Conservation (phyloP, 2,888 invertebrate species). For the Aleiodes leptofemur region DNA sequence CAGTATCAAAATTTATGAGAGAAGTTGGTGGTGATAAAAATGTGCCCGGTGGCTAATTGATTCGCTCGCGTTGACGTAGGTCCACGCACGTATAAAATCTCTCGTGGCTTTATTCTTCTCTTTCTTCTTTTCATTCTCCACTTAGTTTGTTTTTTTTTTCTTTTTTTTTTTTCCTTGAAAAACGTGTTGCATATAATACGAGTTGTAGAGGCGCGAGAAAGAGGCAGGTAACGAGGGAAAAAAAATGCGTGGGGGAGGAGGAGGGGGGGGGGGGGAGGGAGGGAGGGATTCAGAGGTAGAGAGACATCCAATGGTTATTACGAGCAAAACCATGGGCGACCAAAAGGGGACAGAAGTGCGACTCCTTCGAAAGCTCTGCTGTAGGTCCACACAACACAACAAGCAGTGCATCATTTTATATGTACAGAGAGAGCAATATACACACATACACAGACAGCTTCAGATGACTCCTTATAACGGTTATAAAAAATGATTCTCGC, state of each 20-base stretch:
- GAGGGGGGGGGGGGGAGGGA: no score
- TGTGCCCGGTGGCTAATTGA: constrained; percentile 52
- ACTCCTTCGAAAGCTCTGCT: constrained; percentile 61
- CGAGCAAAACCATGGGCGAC: constrained; percentile 69
- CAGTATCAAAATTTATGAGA: constrained; percentile 49
- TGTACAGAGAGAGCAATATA: neutral
- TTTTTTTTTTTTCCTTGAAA: no score
- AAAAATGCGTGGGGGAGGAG: neutral
- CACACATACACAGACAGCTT: constrained; percentile 44
- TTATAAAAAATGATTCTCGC: constrained; percentile 73
- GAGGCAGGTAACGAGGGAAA: constrained; percentile 51
- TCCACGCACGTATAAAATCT: constrained; percentile 32
- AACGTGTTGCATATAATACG: constrained; percentile 5
- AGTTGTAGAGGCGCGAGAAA: constrained; percentile 22
- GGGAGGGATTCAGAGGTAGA: constrained; percentile 49
- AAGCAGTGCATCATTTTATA: constrained; percentile 38
- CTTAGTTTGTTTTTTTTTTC: neutral
- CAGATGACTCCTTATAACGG: constrained; percentile 60
- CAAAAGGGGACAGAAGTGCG: neutral
- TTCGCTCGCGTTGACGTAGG: constrained; percentile 49
- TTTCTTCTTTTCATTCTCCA: neutral
- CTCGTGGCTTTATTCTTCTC: neutral
- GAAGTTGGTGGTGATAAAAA: constrained; percentile 46
- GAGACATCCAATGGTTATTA: constrained; percentile 71
- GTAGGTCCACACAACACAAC: constrained; percentile 64